Evolutionary conservation across 1,140 invertebrate genomes (phyloP), one percentile per base, ranked within the genome.

Genomic region (Drosophila nasuta): DNA sequence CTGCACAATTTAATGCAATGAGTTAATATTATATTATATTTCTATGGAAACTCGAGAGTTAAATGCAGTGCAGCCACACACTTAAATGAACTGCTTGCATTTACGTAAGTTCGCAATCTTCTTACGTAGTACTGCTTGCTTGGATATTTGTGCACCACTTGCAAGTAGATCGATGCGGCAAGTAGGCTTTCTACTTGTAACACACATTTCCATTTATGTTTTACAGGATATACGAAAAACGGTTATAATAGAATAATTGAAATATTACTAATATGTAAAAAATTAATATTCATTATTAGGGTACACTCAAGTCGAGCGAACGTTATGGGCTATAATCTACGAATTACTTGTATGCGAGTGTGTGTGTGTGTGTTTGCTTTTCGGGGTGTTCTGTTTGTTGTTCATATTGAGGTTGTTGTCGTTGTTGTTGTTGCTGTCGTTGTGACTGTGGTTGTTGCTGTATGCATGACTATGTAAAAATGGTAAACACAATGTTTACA

Each of bases 401-500:
- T 43, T 43, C 41, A 13, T 13, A n/a, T 43, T 43, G 41, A 43
- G 11, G 41, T 43, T 43, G 38, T 3, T 41, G 11, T 10, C 0
- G 38, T 57, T 56, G 59, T 28, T 54, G 28, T 59, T 35, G 57
- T 28, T 15, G 43, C 15, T 43, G 35, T 35, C 20, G 38, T 63
- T 79, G 64, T 41, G 51, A 41, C 66, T 62, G 46, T 59, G 77
- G 62, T 59, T 66, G 49, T 59, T 58, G 76, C 59, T 68, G 46
- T 48, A 52, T 64, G 59, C 65, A 87, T 85, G 82, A 83, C 81
- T 70, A 52, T 73, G 74, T 70, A 65, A 77, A 82, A 82, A 87
- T 76, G 49, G 54, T 71, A 73, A 73, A 70, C 72, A 88, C 72
- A 82, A 67, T 82, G 82, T 82, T 86, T 82, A 75, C 83, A 82